Evolutionary conservation across 2,113 vertebrate species (phyloP).

Genomic region (Amia ocellicauda): DNA sequence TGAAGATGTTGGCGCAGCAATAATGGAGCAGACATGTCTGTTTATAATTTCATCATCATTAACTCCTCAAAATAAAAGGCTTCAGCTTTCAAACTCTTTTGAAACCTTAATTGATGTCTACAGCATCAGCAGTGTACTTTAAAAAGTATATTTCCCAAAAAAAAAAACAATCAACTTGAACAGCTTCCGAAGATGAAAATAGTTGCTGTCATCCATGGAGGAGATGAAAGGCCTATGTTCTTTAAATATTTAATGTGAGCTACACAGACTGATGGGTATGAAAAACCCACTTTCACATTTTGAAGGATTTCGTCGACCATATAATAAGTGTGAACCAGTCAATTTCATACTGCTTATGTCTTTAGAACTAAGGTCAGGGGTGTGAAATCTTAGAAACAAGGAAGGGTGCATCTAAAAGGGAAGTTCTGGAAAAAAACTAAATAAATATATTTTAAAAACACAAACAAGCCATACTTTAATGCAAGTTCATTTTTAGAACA

Average conservation of each 20-base stretch:
- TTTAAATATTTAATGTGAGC: slow-evolving; percentile 4
- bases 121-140: too few relatives aligned
- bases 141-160: neutral
- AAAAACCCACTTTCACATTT: slow-evolving; percentile 1
- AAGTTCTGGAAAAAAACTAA: neutral
- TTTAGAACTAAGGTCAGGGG: neutral
- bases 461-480: too few relatives aligned
- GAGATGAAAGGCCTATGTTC: neutral
- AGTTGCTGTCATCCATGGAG: neutral
- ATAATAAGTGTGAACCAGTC: slow-evolving; percentile 6
- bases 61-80: too few relatives aligned
- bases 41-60: too few relatives aligned
- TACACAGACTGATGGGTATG: neutral
- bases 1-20: too few relatives aligned
- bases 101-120: too few relatives aligned
- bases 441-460: neutral
- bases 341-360: neutral
- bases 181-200: neutral
- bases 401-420: neutral
- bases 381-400: neutral
- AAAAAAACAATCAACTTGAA: neutral
- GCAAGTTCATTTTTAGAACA: too few relatives aligned
- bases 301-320: neutral
- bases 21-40: too few relatives aligned
- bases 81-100: too few relatives aligned